Conservation (phyloP, 2,888 invertebrate genomes). For the Rotaria socialis region DNA sequence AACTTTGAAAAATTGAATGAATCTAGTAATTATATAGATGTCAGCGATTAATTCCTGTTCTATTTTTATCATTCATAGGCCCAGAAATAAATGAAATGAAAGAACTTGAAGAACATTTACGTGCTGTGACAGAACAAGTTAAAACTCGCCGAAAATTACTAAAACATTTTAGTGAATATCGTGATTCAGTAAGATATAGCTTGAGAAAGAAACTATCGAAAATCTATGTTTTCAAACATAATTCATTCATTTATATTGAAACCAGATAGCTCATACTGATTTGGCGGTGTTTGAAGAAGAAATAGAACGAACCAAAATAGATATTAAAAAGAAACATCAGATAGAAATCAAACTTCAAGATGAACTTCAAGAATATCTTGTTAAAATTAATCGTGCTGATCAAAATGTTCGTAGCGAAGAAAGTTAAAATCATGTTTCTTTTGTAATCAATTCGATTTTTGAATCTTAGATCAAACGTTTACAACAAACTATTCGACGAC, state of each 20-base stretch:
- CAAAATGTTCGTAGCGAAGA: background rate
- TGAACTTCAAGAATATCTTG: background rate
- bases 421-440: background rate
- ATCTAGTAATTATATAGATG: slow-evolving; percentile 57
- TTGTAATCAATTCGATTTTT: background rate
- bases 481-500: background rate
- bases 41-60: background rate
- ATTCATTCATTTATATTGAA: background rate
- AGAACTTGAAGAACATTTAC: slow-evolving; percentile 44
- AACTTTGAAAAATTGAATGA: slow-evolving; percentile 65
- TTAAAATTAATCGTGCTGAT: background rate
- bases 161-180: background rate
- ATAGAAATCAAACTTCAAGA: background rate
- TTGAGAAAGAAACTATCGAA: background rate
- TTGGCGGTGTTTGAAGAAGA: background rate
- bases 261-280: background rate
- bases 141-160: slow-evolving; percentile 1
- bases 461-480: background rate
- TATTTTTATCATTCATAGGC: background rate
- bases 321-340: background rate
- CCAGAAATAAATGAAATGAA: slow-evolving; percentile 38
- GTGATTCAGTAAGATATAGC: background rate
- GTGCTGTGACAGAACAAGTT: slow-evolving; percentile 38
- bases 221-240: background rate
- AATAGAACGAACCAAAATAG: background rate